Base-by-base conservation (phyloP, 2,888 invertebrate genomes). In the Onchidella celtica region DNA sequence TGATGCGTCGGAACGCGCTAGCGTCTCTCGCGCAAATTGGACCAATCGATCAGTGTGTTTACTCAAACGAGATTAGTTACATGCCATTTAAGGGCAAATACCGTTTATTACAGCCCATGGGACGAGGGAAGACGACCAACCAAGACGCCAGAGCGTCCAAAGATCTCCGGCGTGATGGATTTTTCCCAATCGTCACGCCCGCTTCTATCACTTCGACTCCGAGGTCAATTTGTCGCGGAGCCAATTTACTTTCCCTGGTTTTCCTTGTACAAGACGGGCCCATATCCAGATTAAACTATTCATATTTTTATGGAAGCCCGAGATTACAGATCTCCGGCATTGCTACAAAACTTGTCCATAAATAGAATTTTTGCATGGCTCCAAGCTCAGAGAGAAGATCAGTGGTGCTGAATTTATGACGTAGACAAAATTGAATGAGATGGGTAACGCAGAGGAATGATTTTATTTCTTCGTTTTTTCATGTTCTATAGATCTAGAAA, bases 1-100 rank as follows among this genome's bases (percentile, higher is more conserved):
- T 78, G 76, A 66, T 66, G 65, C 55, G 66, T 40, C 55, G 34
- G 55, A 73, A 73, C 38, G 57, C 38, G 11, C 47, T 36, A n/a
- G 47, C 57, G 59, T 74, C 80, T 68, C 74, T 57, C 47, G 66
- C 63, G 73, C 63, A 72, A 74, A 77, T 73, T 72, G 73, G 68
- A 55, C 40, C 70, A 63, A 81, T 84, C 84, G 82, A 85, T 85
- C 68, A 77, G 36, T 66, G 55, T 83, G 83, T 83, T 84, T 84
- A 74, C 78, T 61, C 77, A 83, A 83, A 83, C 82, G 78, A 82
- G 82, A 85, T 85, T 83, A 79, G 83, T 83, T 82, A 83, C 85
- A 82, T 81, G 78, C 83, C 84, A 84, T 84, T 84, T 84, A 81
- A 81, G 83, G 81, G 70, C 83, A 75, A 83, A 78, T 83, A 81